A percentile compares a stretch with the other conserved stretches of the same genome.
phyloP scores from a whole-genome alignment of 2,797 vertebrate genomes.

The Todus mexicanus region DNA sequence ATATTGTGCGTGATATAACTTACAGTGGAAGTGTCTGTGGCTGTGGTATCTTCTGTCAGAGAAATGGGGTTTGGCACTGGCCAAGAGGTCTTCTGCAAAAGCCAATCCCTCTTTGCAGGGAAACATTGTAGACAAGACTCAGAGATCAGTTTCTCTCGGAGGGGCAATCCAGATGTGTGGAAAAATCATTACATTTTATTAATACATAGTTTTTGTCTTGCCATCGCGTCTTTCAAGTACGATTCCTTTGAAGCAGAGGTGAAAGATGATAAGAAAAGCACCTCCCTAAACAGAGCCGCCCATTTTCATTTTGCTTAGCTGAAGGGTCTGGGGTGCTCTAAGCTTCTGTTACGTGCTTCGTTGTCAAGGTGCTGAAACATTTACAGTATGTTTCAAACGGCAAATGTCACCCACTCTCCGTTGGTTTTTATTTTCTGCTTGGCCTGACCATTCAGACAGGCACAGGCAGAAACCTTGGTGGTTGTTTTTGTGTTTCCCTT shows the following conservation, averaged over 20 bases:
- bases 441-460: neutral
- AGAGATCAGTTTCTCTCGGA: neutral
- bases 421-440: neutral
- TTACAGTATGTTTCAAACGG: neutral
- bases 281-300: conserved; percentile 20
- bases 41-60: neutral
- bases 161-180: neutral
- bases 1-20: neutral
- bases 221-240: neutral
- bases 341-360: neutral
- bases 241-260: neutral
- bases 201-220: neutral
- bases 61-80: neutral
- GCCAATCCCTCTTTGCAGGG: neutral
- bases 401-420: neutral
- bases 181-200: conserved; percentile 15
- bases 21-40: neutral
- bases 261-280: conserved; percentile 4
- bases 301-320: conserved; percentile 35
- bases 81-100: neutral
- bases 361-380: conserved; percentile 53
- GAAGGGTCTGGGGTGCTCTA: conserved; percentile 17
- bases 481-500: neutral
- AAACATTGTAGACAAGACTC: neutral
- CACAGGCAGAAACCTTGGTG: neutral